Base-by-base conservation (phyloP, 2,888 invertebrate species). In the Limnephilus lunatus region DNA sequence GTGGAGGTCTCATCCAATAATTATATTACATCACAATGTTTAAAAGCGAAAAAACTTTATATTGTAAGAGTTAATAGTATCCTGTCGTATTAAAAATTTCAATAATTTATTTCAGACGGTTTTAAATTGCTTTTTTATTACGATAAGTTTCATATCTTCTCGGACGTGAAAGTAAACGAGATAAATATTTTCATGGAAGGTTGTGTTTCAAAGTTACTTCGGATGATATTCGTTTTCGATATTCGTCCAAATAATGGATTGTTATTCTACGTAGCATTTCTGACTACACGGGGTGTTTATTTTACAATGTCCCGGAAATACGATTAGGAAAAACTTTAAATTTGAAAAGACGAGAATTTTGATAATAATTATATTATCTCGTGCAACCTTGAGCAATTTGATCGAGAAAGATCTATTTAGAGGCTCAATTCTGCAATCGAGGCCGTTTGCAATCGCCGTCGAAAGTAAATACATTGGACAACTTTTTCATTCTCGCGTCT, bases 11-110 rank as follows among this genome's bases (percentile, higher is more conserved):
- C 53, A 53, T 53, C 53, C n/a, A n/a, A n/a, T 53, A 53, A 53
- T 53, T 53, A 53, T 7, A 19, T 15, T 53, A 19, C 1, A 14
- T 53, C 19, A 19, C 4, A 53, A 53, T 53, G 15, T 53, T 68
- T 68, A 25, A 92, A 90, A 89, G 86, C 86, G 90, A 92, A 88
- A 92, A 92, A 91, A 92, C 68, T 92, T 92, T 92, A 90, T 92
- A 90, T 44, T 81, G n/a, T 44, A 89, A 87, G 25, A 7, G 25
- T 30, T 89, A 86, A 44, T 86, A 85, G 85, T 85, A 48, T 48
- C 86, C 48, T 48, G 86, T 86, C 86, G 31, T 30, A 48, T 86
- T 86, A 48, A n/a, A 86, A 86, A 86, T 44, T 86, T 86, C 86
- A 86, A 86, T 86, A 86, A 86, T 86, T 86, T 86, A 86, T 86